Evolutionary conservation across 2,888 invertebrate genomes (phyloP), one percentile per base, ranked within the genome.

Genomic region (Lepetodrilus schrolli): DNA sequence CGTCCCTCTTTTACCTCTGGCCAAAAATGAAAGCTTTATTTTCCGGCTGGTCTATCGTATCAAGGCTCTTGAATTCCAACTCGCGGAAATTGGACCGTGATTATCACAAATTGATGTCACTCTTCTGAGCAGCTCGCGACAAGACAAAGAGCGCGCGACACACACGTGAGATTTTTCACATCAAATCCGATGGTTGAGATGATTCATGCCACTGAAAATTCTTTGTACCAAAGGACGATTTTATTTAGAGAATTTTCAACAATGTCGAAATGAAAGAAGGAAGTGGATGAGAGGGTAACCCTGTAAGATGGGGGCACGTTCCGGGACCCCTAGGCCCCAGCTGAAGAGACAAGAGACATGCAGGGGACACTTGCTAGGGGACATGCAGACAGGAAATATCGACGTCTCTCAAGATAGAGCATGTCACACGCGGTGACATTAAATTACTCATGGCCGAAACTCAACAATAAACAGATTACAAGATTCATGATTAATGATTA

Each of bases 41-140:
- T 58, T 58, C 58, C 58, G 58, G 58, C 58, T 58, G 58, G 58
- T 58, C 58, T 58, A 58, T 26, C 43, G 68, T 68, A 47, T 43
- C 68, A 68, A 68, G 68, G 47, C 68, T 68, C 43, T 68, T 47
- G 43, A 43, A 68, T 26, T 68, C 47, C 43, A 43, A 47, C 47
- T 68, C 43, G 68, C 68, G 68, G 68, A 47, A 68, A 68, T 68
- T 68, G 43, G 38, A 47, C 68, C 68, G 43, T 47, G 68, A 68
- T 68, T 68, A 68, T 68, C 68, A 68, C 68, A 68, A 68, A 47
- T 47, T 68, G 68, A 68, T 68, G 68, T 68, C 68, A 68, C 68
- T 47, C 30, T 30, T 68, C 30, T 21, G 43, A 37, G 68, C 43
- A 21, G 21, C 68, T 68, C 66, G 43, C 23, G 68, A 68, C 68